Percentiles rank a stretch among this genome's conserved stretches.
phyloP scores from a whole-genome alignment of 1,140 invertebrate genomes.

The Trialeurodes vaporariorum region DNA sequence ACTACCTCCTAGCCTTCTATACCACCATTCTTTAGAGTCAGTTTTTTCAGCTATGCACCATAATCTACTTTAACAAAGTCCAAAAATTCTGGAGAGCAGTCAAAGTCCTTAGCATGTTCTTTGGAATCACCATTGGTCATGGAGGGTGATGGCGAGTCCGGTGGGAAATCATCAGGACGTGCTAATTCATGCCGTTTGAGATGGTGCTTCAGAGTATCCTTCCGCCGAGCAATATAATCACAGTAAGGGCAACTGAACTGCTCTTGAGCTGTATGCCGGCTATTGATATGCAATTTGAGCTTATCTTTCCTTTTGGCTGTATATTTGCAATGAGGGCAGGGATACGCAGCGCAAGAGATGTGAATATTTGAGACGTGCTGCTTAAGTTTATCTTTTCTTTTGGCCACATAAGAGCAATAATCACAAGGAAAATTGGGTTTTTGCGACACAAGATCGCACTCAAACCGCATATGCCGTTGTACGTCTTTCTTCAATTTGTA shows the following conservation, averaged over 20 bases:
- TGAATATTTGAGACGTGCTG: slow-evolving; percentile 30
- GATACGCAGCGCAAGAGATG: slow-evolving; percentile 31
- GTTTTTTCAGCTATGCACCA: too few species aligned
- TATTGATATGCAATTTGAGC: slow-evolving; percentile 34
- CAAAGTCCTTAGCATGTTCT: too few species aligned
- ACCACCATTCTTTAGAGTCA: too few species aligned
- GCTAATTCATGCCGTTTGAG: slow-evolving; percentile 23
- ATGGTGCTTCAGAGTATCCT: slow-evolving; percentile 34
- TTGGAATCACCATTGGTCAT: slow-evolving; percentile 12
- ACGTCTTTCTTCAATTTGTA: slow-evolving; percentile 37
- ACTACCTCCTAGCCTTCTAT: too few species aligned
- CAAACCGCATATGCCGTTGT: slow-evolving; percentile 37
- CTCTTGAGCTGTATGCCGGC: slow-evolving; percentile 19
- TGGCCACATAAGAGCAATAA: slow-evolving; percentile 34
- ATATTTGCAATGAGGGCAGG: slow-evolving; percentile 37
- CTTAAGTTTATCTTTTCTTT: slow-evolving; percentile 34
- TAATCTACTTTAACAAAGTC: too few species aligned
- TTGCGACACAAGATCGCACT: slow-evolving; percentile 36
- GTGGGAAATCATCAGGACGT: slow-evolving; percentile 37
- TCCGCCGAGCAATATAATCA: slow-evolving; percentile 33
- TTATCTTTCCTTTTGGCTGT: slow-evolving; percentile 33
- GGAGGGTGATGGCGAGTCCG: slow-evolving; percentile 33
- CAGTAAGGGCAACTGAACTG: slow-evolving; percentile 40
- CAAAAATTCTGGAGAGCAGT: too few species aligned
- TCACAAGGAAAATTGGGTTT: slow-evolving; percentile 40